These are phyloP conservation scores for Drosophila prostipennis DNA, from an alignment of 2,888 invertebrate genomes.

Conservation along the genomic window DNA sequence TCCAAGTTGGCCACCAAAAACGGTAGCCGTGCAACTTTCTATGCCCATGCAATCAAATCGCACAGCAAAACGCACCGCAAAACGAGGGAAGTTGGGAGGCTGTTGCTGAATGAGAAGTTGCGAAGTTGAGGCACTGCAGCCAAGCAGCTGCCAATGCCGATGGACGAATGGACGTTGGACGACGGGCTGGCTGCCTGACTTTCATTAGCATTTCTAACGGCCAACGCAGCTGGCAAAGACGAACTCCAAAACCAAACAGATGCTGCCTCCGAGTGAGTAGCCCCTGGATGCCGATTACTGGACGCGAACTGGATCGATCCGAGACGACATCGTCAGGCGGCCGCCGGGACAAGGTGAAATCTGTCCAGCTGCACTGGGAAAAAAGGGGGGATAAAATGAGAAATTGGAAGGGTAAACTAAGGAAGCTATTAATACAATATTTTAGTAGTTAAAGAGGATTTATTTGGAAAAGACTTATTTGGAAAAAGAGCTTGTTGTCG, in stretches of 20 bases:
- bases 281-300: conserved; percentile 18
- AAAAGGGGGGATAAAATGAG: neutral
- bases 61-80: conserved; percentile 56
- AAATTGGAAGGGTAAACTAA: no score
- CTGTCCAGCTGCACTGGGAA: conserved; percentile 17
- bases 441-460: no score
- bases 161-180: no score
- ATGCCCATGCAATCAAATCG: conserved; percentile 75
- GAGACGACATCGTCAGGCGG: conserved; percentile 27
- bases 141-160: conserved; percentile 50
- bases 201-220: conserved; percentile 80
- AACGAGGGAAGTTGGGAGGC: conserved; percentile 1
- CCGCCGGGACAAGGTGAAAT: conserved; percentile 46
- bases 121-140: conserved; percentile 24
- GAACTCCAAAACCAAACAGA: conserved; percentile 28
- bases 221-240: conserved; percentile 73
- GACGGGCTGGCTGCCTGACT: conserved; percentile 64
- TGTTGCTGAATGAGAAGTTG: neutral
- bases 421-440: no score
- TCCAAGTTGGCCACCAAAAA: conserved; percentile 52
- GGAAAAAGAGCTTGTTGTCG: no score
- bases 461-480: no score
- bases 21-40: conserved; percentile 78
- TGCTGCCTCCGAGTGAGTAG: conserved; percentile 4
- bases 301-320: conserved; percentile 58